Evolutionary conservation across 1,140 invertebrate species (phyloP).

Genomic region (Magallana gigas): DNA sequence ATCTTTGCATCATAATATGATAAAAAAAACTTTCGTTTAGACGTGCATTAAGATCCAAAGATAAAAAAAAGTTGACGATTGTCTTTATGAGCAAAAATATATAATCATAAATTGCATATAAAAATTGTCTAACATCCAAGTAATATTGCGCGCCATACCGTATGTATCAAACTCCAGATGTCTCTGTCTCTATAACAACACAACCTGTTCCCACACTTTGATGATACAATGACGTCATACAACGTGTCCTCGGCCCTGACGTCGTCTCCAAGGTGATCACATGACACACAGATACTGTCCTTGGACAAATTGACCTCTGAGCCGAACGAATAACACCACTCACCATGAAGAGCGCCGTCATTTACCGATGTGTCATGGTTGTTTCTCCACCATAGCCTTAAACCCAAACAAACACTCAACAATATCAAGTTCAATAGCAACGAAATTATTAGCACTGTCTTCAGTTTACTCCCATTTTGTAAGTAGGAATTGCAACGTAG

Average conservation of each 20-base stretch:
- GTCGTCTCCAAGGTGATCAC: conserved; percentile 6
- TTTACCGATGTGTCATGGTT: not conserved
- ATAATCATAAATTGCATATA: too few species aligned
- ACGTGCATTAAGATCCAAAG: too few species aligned
- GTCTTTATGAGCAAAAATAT: too few species aligned
- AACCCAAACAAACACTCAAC: not conserved
- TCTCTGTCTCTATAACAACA: not conserved
- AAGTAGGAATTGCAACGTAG: not conserved
- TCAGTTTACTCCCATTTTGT: not conserved
- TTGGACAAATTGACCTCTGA: not conserved
- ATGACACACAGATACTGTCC: not conserved
- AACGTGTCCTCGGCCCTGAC: not conserved
- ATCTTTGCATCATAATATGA: too few species aligned
- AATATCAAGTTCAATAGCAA: not conserved
- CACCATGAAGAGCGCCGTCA: not conserved
- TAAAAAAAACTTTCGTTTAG: too few species aligned
- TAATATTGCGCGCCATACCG: not conserved
- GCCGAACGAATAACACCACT: not conserved
- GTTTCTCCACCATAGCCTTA: not conserved
- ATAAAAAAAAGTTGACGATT: too few species aligned
- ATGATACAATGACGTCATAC: not conserved
- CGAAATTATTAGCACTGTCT: not conserved
- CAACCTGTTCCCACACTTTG: not conserved
- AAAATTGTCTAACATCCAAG: not conserved
- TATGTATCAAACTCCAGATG: not conserved